A percentile compares a stretch with the other conserved stretches of the same genome.
These are phyloP conservation scores for Zonitis immaculata DNA, from an alignment of 2,888 invertebrate genomes.

Conservation along the genomic window DNA sequence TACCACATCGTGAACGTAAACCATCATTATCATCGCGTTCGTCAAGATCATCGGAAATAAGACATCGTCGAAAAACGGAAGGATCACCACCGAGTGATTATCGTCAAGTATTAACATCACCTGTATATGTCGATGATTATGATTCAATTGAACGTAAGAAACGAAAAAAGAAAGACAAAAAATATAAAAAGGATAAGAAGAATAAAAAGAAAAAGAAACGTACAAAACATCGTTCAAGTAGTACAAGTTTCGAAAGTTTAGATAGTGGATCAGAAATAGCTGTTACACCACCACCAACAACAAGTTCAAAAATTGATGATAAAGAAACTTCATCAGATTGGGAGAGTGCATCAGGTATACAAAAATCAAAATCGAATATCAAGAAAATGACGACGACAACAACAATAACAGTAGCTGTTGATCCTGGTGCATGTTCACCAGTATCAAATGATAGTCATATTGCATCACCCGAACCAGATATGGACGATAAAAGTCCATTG, in stretches of 20 bases:
- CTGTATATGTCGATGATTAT: conserved; percentile 49
- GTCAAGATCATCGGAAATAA: conserved; percentile 44
- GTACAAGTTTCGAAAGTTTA: conserved; percentile 61
- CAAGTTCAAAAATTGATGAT: conserved; percentile 20
- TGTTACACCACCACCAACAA: conserved; percentile 25
- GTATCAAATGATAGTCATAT: conserved; percentile 48
- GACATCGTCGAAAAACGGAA: conserved; percentile 42
- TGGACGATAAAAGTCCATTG: conserved; percentile 27
- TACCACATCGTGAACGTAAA: conserved; percentile 43
- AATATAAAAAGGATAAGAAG: conserved; percentile 63
- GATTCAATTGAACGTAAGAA: conserved; percentile 52
- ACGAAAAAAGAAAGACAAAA: conserved; percentile 67
- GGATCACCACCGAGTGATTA: conserved; percentile 37
- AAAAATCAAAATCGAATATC: no score
- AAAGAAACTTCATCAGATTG: conserved; percentile 42
- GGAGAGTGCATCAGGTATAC: conserved; percentile 31
- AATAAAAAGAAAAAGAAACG: conserved; percentile 70
- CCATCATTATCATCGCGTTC: conserved; percentile 46
- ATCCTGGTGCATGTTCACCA: conserved; percentile 45
- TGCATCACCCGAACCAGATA: conserved; percentile 41
- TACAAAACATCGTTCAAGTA: conserved; percentile 59
- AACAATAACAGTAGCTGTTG: conserved; percentile 25
- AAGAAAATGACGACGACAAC: no score
- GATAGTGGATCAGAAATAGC: conserved; percentile 48
- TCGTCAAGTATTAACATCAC: conserved; percentile 31